A percentile compares a stretch with the other conserved stretches of the same genome.
These are phyloP conservation scores for Drosophila ezoana DNA, from an alignment of 2,888 invertebrate species.

Conservation along the genomic window DNA sequence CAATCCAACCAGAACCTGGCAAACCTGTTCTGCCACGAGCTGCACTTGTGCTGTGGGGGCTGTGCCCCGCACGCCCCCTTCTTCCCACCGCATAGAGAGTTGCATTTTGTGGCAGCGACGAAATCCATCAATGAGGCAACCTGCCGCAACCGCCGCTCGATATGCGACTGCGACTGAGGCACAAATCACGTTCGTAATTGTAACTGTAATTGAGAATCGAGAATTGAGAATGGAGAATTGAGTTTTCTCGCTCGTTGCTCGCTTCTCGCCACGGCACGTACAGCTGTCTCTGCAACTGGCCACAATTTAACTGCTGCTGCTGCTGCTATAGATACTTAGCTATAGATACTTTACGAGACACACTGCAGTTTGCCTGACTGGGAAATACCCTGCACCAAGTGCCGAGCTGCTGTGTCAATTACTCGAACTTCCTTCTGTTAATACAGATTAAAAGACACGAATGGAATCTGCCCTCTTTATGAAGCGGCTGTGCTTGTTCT, in stretches of 20 bases:
- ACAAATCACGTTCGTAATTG: conserved; percentile 76
- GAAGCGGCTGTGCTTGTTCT: too few species aligned
- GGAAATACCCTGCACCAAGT: too few species aligned
- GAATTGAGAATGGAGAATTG: conserved; percentile 53
- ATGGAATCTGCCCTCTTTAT: too few species aligned
- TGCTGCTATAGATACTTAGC: conserved; percentile 15
- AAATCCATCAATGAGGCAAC: conserved; percentile 70
- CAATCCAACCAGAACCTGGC: conserved; percentile 46
- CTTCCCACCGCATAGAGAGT: conserved; percentile 2
- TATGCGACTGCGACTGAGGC: conserved; percentile 44
- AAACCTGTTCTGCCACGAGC: conserved; percentile 46
- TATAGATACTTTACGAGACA: conserved; percentile 17
- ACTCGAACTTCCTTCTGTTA: too few species aligned
- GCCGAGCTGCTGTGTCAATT: too few species aligned
- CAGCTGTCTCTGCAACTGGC: conserved; percentile 11
- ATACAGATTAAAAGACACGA: too few species aligned
- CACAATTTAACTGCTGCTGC: conserved; percentile 36
- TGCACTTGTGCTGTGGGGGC: conserved; percentile 8
- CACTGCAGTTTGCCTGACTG: too few species aligned
- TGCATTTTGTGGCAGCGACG: conserved; percentile 36
- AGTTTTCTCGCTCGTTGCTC: conserved; percentile 37
- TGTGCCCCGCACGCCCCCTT: background rate
- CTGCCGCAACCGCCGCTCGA: conserved; percentile 24
- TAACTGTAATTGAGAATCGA: conserved; percentile 67
- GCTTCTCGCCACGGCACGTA: conserved; percentile 43